These are phyloP conservation scores for Cyrtorhinus lividipennis DNA, from an alignment of 1,140 invertebrate species.

Conservation along the genomic window DNA sequence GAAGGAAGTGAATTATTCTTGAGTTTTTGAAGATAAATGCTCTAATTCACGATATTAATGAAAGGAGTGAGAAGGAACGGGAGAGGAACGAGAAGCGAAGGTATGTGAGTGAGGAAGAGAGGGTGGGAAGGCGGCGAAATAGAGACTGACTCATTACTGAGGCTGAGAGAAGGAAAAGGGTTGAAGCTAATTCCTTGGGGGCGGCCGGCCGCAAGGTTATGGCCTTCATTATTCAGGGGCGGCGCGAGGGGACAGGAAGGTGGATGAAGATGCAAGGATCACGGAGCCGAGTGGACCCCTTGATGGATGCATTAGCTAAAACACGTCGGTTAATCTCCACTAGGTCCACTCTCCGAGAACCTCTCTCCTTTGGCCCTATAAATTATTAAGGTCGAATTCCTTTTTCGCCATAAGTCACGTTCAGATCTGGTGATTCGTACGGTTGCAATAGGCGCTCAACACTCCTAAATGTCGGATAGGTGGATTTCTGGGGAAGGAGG, in stretches of 20 bases:
- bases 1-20: background rate
- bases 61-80: background rate
- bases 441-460: too few species aligned
- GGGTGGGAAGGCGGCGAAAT: background rate
- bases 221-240: background rate
- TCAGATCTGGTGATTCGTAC: too few species aligned
- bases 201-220: slow-evolving; percentile 4
- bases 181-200: slow-evolving; percentile 3
- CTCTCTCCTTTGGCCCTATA: background rate
- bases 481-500: too few species aligned
- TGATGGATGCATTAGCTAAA: slow-evolving; percentile 2
- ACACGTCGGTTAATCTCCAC: slow-evolving; percentile 2
- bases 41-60: slow-evolving; percentile 4
- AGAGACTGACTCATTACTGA: slow-evolving; percentile 1
- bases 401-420: background rate
- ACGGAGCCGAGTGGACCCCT: background rate
- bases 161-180: background rate
- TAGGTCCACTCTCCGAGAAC: background rate
- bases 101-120: background rate
- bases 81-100: too few species aligned
- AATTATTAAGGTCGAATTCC: background rate
- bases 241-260: background rate
- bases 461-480: too few species aligned
- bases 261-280: slow-evolving; percentile 7
- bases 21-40: slow-evolving; percentile 8